phyloP scores from a whole-genome alignment of 2,113 vertebrate species.

The mouse (Mus musculus) region DNA sequence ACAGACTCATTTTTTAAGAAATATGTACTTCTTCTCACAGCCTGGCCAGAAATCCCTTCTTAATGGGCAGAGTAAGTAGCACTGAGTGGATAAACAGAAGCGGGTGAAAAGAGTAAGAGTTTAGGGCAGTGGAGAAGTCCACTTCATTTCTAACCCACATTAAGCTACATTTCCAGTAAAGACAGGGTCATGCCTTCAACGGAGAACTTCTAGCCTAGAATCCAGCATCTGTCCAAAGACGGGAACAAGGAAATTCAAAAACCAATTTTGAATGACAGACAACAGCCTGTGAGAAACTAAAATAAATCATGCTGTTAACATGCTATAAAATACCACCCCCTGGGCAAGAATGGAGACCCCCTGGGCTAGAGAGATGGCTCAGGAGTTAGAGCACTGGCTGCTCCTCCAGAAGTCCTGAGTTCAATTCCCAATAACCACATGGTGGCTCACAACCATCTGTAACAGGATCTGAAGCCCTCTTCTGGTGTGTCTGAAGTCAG shows the following conservation, averaged over 20 bases:
- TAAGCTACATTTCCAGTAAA: constrained; percentile 55
- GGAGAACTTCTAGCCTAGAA: constrained; percentile 23
- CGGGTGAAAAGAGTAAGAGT: neutral
- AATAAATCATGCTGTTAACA: constrained; percentile 35
- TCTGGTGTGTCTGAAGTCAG: too few relatives aligned
- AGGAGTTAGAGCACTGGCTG: too few relatives aligned
- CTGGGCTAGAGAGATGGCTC: too few relatives aligned
- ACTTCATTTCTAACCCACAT: neutral
- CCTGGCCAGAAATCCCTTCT: constrained; percentile 52
- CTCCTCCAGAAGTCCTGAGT: too few relatives aligned
- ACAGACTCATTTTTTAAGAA: neutral
- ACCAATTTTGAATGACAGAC: neutral
- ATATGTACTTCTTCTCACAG: constrained; percentile 16
- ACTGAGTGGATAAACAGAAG: constrained; percentile 14
- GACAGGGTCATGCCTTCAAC: neutral
- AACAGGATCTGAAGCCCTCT: too few relatives aligned
- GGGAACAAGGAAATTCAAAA: constrained; percentile 61
- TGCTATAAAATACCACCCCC: constrained; percentile 31
- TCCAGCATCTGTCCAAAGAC: neutral
- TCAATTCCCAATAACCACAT: too few relatives aligned
- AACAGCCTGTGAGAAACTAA: constrained; percentile 49
- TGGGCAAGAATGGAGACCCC: neutral
- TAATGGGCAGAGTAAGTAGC: constrained; percentile 21
- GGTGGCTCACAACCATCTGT: too few relatives aligned
- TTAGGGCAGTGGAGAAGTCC: neutral